Base-by-base conservation (phyloP, 2,113 vertebrate genomes). In the Carassius auratus region DNA sequence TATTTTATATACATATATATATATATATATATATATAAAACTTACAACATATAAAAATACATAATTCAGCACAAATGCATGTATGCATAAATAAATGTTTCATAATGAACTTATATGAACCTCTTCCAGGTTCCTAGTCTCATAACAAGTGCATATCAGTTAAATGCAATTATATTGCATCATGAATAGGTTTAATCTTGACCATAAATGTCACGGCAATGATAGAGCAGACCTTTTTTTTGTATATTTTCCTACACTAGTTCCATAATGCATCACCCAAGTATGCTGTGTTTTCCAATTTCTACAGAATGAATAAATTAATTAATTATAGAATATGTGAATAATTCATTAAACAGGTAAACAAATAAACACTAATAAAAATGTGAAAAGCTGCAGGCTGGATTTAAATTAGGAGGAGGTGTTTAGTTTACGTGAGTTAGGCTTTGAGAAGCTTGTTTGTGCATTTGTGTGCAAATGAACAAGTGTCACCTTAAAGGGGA, bases 301-400 rank as follows among this genome's bases (percentile, higher is more conserved):
- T 19, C 62, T 7, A 61, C 59, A 78, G 19, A 68, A 21, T 19
- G 42, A 68, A 81, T 81, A 81, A 6, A 69, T 69, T 69, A 81
- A 81, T 68, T 81, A 81, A 66, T 81, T 2, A 81, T 81, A 45
- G 42, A 68, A 68, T 30, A 30, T 81, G 79, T 81, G 23, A 68
- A 81, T 81, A 68, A 68, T 68, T 68, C 14, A 68, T 81, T 62
- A 68, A 81, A 81, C 42, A 68, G 61, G 42, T 81, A 81, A 81
- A 81, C 45, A 81, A 68, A 81, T 33, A 81, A 68, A 66, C 79
- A 19, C 8, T 68, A 50, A 68, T 81, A 81, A 68, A 81, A 81
- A 68, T 33, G 23, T 81, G 17, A 81, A 81, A 81, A 68, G 62
- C 79, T 48, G 8, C 9, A 50, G 79, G 62, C 61, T 68, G 23